Evolutionary conservation across 2,888 invertebrate species (phyloP).

Genomic region (Mythimna albipuncta): DNA sequence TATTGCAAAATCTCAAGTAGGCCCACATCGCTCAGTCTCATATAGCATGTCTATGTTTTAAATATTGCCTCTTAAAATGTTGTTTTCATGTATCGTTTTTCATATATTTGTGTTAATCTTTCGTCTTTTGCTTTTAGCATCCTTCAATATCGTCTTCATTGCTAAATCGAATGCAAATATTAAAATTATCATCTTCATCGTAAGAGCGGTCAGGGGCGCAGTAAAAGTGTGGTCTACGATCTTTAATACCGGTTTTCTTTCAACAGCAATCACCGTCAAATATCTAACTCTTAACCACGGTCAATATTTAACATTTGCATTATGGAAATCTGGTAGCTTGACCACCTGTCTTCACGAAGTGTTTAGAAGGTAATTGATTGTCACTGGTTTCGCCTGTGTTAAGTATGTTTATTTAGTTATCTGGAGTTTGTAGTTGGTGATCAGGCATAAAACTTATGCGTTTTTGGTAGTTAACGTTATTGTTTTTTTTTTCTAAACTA

Average conservation of each 20-base stretch:
- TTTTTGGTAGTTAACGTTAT: neutral
- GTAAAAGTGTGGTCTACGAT: slow-evolving; percentile 34
- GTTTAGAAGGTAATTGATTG: neutral
- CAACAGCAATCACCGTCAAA: slow-evolving; percentile 1
- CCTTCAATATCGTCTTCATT: neutral
- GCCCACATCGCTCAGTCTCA: no score
- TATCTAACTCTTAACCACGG: slow-evolving; percentile 9
- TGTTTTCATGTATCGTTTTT: no score
- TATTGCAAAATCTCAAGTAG: no score
- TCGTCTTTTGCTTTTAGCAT: neutral
- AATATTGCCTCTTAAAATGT: no score
- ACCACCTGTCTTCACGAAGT: neutral
- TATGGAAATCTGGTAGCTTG: slow-evolving; percentile 26
- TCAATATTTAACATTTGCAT: slow-evolving; percentile 44
- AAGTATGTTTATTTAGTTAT: slow-evolving; percentile 22
- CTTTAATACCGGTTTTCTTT: slow-evolving; percentile 26
- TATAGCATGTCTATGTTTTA: no score
- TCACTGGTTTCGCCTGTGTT: neutral
- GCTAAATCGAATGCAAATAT: slow-evolving; percentile 24
- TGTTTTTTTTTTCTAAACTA: neutral
- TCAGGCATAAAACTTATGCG: neutral
- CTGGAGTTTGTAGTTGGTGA: neutral
- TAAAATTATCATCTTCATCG: slow-evolving; percentile 16
- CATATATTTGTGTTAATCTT: no score
- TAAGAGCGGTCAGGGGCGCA: neutral